Base-by-base conservation (phyloP, 2,113 vertebrate species). In the Poeciliopsis retropinna region DNA sequence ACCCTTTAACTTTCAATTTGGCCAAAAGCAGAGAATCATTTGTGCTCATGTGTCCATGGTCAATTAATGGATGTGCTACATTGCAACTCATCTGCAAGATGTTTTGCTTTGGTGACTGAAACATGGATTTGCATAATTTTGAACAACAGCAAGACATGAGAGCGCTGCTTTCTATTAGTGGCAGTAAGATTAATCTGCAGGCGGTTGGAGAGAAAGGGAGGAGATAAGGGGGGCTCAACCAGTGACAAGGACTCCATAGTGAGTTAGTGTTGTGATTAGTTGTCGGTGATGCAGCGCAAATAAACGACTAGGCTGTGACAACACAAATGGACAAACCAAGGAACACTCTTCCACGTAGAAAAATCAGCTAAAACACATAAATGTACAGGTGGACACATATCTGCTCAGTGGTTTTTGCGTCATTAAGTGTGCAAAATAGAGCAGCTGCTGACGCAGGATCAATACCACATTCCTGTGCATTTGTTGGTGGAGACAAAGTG, bases 261-360 rank as follows among this genome's bases (percentile, higher is more conserved):
- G 74, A 85, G 44, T 67, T 75, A 64, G 70, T 73, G 31, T 47
- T 27, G 27, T 60, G 69, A 60, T 83, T 78, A 73, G 66, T 76
- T 72, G 25, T 64, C 11, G 67, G 65, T 11, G 6, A 68, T 51
- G 62, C 51, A 57, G 54, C 51, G 54, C 60, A 83, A 90, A 87
- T 86, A 87, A 90, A 76, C 70, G 66, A 88, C 82, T 73, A 69
- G 73, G 51, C 15, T 1, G 30, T 14, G 14, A 64, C 14, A 29
- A 60, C 78, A 88, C 81, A n/a, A 75, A 83, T 84, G 84, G 82
- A 61, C 73, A 72, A 22, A 31, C 34, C 61, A 3, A 22, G 3
- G 8, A 12, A 11, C 63, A 65, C 15, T 60, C 13, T 27, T 34
- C 5, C 5, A 5, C 22, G 44, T 28, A 39, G 64, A 69, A 70